Evolutionary conservation across 2,888 invertebrate species (phyloP), one percentile per base, ranked within the genome.

Genomic region (Tortricodes alternella): DNA sequence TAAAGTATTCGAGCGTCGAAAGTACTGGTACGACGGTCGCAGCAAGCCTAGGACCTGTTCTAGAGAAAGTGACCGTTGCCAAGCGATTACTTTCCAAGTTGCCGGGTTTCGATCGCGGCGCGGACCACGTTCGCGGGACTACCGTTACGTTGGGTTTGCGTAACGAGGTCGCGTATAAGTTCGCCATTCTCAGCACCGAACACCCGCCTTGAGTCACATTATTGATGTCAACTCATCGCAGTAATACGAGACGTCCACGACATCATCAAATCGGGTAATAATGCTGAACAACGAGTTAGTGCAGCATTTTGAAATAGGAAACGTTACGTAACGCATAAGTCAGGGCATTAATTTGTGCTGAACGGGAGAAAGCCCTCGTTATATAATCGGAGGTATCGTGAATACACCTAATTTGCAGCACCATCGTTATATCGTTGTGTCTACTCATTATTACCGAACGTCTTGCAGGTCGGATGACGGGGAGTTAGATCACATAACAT

Each of bases 61-160:
- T 73, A 85, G 88, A 88, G 89, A 89, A 89, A 89, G 89, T 89
- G 88, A 80, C 83, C 73, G 78, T 73, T 81, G 75, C 77, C 67
- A 63, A 65, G 65, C 73, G 67, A 80, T 83, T 83, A 87, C 89
- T 89, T 89, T 89, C 88, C 76, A 86, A 84, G 80, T 71, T 73
- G 67, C 71, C 75, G 74, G 71, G 70, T 74, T 77, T 76, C 79
- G 71, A 74, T 71, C 67, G 69, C 71, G 63, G 59, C 61, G 60
- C 53, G 62, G 66, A 69, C 65, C 64, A 67, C 58, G 60, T 62
- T 49, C 64, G 63, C 60, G 65, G 67, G 68, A 76, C 74, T 84
- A 85, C 86, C 85, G 85, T 87, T 89, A 85, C 77, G 79, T 73
- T 65, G 65, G 71, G 80, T 84, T 81, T 78, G 78, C 77, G 76